These are phyloP conservation scores for Sebastes cheni DNA, from an alignment of 2,797 vertebrate species.

Conservation along the genomic window DNA sequence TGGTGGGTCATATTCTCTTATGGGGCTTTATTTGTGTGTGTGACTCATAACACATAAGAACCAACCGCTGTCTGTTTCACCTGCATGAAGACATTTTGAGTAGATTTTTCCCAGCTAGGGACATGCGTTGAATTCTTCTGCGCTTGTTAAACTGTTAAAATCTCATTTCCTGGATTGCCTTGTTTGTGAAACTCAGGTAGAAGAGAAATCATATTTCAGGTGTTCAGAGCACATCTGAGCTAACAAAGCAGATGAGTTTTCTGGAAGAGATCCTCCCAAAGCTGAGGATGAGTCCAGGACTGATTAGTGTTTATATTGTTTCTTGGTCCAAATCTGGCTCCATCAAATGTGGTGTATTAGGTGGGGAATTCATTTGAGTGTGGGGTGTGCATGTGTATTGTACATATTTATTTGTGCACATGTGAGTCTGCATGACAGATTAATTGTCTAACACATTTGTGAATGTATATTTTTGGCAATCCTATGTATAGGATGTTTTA, in stretches of 20 bases:
- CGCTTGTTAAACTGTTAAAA: conserved; percentile 42
- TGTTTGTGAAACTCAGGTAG: conserved; percentile 24
- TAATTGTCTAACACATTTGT: neutral
- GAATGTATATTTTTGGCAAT: neutral
- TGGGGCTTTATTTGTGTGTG: neutral
- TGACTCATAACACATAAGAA: neutral
- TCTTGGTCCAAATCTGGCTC: neutral
- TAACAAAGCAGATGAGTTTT: conserved; percentile 47
- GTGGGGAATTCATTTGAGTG: neutral
- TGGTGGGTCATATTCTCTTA: neutral
- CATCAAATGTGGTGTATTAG: neutral
- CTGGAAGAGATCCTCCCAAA: neutral
- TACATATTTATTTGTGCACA: neutral
- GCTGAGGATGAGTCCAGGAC: conserved; percentile 6
- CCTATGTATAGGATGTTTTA: too few relatives aligned
- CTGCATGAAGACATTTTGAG: neutral
- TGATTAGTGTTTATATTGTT: conserved; percentile 19
- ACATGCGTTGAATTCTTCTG: conserved; percentile 15
- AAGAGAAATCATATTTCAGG: conserved; percentile 31
- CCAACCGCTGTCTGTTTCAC: neutral
- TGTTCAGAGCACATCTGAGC: conserved; percentile 32
- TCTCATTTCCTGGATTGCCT: conserved; percentile 29
- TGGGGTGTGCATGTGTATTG: neutral
- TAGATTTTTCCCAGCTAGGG: neutral
- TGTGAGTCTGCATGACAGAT: neutral